phyloP scores from a whole-genome alignment of 2,888 invertebrate species.

The Philopedon plagiatum region DNA sequence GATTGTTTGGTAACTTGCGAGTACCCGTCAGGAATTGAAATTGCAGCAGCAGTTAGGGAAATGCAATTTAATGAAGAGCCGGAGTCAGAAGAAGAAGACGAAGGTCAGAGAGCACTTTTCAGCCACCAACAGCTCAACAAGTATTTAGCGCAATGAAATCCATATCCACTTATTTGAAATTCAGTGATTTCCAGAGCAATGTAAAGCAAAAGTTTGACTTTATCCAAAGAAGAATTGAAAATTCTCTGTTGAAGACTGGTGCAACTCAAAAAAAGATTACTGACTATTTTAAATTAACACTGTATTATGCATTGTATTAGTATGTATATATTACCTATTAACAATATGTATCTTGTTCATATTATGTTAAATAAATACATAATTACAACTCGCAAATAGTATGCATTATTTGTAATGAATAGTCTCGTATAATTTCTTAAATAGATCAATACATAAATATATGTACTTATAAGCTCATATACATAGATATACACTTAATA shows the following conservation, averaged over 20 bases:
- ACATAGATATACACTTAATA: no score
- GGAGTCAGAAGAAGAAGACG: constrained; percentile 15
- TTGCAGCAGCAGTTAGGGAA: constrained; percentile 18
- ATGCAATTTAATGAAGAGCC: not conserved
- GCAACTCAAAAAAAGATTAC: not conserved
- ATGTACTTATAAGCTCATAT: no score
- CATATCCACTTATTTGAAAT: constrained; percentile 17
- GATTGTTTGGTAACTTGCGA: constrained; percentile 21
- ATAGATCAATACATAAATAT: no score
- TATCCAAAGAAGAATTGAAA: no score
- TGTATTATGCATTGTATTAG: no score
- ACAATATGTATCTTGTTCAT: no score
- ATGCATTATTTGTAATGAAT: not conserved
- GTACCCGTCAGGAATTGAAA: constrained; percentile 18
- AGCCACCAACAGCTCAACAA: constrained; percentile 23
- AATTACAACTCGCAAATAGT: no score
- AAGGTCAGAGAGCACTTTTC: constrained; percentile 15
- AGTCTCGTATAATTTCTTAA: no score
- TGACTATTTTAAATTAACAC: not conserved
- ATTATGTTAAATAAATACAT: no score
- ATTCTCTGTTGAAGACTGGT: not conserved
- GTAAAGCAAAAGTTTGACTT: constrained; percentile 14
- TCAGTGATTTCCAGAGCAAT: constrained; percentile 9
- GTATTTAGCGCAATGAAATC: constrained; percentile 31
- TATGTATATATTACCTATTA: no score